Conservation (phyloP, 2,888 invertebrate genomes). For the Mayetiola destructor region DNA sequence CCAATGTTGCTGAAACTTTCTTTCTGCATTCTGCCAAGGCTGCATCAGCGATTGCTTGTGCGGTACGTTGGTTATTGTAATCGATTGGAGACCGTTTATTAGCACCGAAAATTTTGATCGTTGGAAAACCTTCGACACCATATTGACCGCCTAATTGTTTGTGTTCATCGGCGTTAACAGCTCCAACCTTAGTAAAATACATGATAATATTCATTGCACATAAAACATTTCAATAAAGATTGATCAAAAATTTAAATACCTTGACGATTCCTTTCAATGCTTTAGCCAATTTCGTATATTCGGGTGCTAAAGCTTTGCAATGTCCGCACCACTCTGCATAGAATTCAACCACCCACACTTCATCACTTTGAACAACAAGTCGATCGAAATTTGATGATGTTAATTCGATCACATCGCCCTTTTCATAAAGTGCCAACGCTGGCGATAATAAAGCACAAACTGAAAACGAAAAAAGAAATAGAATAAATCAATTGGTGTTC, state of each 20-base stretch:
- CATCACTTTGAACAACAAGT: conserved; percentile 66
- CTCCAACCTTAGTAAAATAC: conserved; percentile 91
- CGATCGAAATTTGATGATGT: conserved; percentile 78
- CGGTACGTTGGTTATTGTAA: conserved; percentile 72
- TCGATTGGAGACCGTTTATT: conserved; percentile 73
- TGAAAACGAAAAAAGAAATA: not conserved
- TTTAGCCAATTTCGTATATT: conserved; percentile 84
- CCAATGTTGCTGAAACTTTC: conserved; percentile 53
- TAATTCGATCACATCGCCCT: conserved; percentile 68
- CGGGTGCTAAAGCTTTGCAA: conserved; percentile 78
- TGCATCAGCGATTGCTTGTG: conserved; percentile 71
- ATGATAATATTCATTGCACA: conserved; percentile 30
- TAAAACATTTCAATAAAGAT: not conserved
- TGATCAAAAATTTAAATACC: too few species aligned
- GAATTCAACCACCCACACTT: conserved; percentile 80
- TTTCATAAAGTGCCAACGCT: conserved; percentile 44
- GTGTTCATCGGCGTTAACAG: conserved; percentile 83
- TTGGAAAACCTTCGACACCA: conserved; percentile 76
- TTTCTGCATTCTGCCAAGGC: conserved; percentile 63
- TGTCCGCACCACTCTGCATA: conserved; percentile 95
- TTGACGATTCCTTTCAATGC: conserved; percentile 59
- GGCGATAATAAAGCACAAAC: conserved; percentile 3
- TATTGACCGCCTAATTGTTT: conserved; percentile 64
- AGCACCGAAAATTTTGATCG: conserved; percentile 83
- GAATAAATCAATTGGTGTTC: not conserved